phyloP scores from a whole-genome alignment of 2,888 invertebrate species.

The Synanthedon andrenaeformis region DNA sequence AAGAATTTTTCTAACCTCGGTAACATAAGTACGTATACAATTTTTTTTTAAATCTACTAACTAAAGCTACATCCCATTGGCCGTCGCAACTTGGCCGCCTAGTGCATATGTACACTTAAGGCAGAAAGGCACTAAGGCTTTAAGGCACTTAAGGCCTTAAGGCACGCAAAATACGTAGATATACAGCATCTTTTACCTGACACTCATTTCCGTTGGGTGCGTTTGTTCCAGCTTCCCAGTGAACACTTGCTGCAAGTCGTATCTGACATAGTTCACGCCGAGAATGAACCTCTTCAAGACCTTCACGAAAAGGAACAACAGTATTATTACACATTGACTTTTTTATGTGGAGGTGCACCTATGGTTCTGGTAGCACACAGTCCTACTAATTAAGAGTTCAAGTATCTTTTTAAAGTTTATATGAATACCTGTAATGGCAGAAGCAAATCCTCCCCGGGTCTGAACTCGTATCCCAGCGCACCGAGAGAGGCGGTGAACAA shows the following conservation, averaged over 20 bases:
- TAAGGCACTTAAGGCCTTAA: too few species aligned
- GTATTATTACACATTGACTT: too few species aligned
- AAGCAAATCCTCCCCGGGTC: conserved; percentile 69
- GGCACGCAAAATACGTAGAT: too few species aligned
- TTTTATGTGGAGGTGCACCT: background rate
- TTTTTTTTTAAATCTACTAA: too few species aligned
- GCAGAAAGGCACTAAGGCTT: too few species aligned
- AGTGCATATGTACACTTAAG: too few species aligned
- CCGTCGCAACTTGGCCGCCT: too few species aligned
- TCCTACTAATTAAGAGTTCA: too few species aligned
- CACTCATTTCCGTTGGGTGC: conserved; percentile 39
- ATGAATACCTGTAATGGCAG: conserved; percentile 42
- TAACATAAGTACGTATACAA: too few species aligned
- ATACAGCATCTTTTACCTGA: conserved; percentile 30
- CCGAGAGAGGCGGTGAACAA: conserved; percentile 59
- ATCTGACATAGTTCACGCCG: conserved; percentile 54
- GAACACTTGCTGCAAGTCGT: conserved; percentile 51
- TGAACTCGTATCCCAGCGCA: conserved; percentile 65
- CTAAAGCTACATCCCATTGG: too few species aligned
- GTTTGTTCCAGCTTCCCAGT: conserved; percentile 61
- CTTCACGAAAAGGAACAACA: conserved; percentile 14
- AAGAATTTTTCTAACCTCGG: too few species aligned
- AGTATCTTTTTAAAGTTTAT: background rate
- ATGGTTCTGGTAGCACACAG: background rate
- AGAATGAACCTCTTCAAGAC: conserved; percentile 48